These are phyloP conservation scores for Chaetogeoica ovagalla DNA, from an alignment of 2,888 invertebrate genomes.

Conservation along the genomic window DNA sequence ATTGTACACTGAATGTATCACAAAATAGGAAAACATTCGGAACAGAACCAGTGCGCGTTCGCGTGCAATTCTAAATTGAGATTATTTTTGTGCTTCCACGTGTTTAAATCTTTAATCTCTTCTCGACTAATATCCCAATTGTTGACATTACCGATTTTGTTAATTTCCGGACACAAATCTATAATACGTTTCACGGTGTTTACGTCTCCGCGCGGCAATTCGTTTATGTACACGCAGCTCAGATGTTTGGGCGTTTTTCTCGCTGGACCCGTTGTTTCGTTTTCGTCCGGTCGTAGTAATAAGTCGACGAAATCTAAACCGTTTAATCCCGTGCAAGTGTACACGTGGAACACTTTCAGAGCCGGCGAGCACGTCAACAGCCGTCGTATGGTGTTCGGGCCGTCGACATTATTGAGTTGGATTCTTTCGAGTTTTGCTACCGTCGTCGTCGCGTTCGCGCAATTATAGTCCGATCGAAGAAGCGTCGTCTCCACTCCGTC, in stretches of 20 bases:
- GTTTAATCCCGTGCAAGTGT: constrained; percentile 60
- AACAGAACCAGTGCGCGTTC: constrained; percentile 61
- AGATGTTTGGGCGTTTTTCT: constrained; percentile 53
- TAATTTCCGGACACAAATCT: constrained; percentile 59
- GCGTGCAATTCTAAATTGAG: constrained; percentile 60
- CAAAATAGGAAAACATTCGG: constrained; percentile 55
- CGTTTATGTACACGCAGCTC: constrained; percentile 61
- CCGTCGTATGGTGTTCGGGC: constrained; percentile 58
- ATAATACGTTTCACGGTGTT: constrained; percentile 59
- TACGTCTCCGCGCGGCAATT: constrained; percentile 59
- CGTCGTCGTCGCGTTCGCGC: constrained; percentile 57
- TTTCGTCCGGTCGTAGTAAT: constrained; percentile 49
- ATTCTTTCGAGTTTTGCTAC: constrained; percentile 58
- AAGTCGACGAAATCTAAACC: constrained; percentile 59
- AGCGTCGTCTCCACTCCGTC: constrained; percentile 58
- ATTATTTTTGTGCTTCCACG: constrained; percentile 59
- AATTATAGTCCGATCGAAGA: constrained; percentile 35
- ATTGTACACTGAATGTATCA: neutral
- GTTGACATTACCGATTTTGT: constrained; percentile 60
- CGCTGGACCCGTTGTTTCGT: constrained; percentile 51
- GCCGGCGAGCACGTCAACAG: constrained; percentile 59
- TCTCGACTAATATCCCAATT: constrained; percentile 60
- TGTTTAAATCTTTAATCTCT: constrained; percentile 58
- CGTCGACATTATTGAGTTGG: constrained; percentile 59
- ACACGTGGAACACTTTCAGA: constrained; percentile 59